Conservation (phyloP, 2,113 vertebrate genomes). For the Gyps fulvus region DNA sequence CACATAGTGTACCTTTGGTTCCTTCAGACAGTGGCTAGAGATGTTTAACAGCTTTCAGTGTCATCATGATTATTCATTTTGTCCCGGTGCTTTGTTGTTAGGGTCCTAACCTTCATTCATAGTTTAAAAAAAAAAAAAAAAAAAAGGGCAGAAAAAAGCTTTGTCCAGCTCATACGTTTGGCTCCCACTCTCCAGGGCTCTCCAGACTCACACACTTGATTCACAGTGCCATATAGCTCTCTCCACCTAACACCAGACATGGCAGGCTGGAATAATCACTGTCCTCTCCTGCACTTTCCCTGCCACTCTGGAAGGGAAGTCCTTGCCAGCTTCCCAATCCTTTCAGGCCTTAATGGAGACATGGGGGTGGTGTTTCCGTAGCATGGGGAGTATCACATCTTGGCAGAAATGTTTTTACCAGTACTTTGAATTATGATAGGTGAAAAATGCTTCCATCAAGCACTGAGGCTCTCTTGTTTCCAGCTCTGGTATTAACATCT, state of each 20-base stretch:
- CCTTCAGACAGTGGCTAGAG: background rate
- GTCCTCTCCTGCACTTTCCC: background rate
- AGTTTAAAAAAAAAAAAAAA: no score
- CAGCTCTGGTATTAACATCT: background rate
- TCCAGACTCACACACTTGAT: background rate
- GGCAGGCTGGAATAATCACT: background rate
- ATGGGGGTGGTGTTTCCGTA: background rate
- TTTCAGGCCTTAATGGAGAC: background rate
- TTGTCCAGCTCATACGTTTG: background rate
- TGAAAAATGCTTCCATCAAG: background rate
- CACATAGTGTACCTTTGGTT: rapidly evolving
- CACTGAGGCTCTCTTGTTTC: background rate
- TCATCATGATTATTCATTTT: background rate
- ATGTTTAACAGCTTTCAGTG: background rate
- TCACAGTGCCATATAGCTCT: background rate
- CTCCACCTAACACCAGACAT: background rate
- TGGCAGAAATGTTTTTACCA: background rate
- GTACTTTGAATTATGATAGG: background rate
- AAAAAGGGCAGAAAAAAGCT: background rate
- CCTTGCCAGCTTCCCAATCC: background rate
- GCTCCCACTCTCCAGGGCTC: background rate
- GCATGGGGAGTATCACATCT: background rate
- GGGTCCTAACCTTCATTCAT: background rate
- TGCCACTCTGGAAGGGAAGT: background rate
- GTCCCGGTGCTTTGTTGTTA: background rate